Conservation (phyloP, 1,140 invertebrate genomes). For the Teleogryllus occipitalis region DNA sequence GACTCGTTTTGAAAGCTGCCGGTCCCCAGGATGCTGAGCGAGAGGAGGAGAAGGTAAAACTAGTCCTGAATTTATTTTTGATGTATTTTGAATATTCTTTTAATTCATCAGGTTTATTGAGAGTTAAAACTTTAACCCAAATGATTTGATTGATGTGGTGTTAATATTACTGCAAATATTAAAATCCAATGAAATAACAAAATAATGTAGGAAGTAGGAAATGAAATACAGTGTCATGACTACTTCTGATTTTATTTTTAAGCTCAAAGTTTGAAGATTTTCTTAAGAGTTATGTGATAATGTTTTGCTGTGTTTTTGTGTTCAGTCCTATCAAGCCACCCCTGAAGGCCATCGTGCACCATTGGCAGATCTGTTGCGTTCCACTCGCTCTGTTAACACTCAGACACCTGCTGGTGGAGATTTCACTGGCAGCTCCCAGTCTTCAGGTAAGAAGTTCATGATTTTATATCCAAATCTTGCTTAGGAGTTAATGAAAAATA, state of each 20-base stretch:
- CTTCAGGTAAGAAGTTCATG: slow-evolving; percentile 38
- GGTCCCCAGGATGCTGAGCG: slow-evolving; percentile 7
- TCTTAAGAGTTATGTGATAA: not conserved
- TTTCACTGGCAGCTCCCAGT: slow-evolving; percentile 43
- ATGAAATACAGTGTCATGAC: no score
- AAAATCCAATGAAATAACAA: no score
- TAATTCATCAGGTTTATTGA: not conserved
- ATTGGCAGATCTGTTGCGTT: slow-evolving; percentile 61
- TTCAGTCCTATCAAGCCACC: slow-evolving; percentile 42
- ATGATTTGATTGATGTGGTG: no score
- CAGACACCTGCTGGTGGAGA: slow-evolving; percentile 62
- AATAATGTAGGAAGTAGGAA: no score
- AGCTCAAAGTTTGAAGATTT: slow-evolving; percentile 6
- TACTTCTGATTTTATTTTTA: no score
- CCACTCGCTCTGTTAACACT: slow-evolving; percentile 67
- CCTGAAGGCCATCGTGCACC: slow-evolving; percentile 79
- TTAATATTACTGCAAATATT: no score
- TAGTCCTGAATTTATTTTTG: not conserved
- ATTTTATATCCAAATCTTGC: not conserved
- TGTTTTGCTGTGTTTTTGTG: not conserved
- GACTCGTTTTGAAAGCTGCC: slow-evolving; percentile 45
- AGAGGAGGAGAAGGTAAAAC: slow-evolving; percentile 20
- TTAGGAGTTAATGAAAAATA: not conserved
- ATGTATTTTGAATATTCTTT: not conserved
- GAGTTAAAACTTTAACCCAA: no score